Base-by-base conservation (phyloP, 2,888 invertebrate genomes). In the Leucophenga maculata region DNA sequence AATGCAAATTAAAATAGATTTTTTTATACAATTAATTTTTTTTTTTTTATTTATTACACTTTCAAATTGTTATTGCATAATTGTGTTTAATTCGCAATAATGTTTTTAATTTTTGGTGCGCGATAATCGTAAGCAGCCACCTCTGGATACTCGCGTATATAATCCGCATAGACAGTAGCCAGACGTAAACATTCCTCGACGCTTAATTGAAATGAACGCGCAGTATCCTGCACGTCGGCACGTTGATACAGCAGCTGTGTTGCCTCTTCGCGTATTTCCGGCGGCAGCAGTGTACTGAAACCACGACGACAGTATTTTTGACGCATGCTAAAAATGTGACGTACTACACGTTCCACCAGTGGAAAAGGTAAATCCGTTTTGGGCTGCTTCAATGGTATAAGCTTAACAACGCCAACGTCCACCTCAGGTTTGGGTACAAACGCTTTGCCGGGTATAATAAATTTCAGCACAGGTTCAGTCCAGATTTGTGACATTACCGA, bases 401-500 rank as follows among this genome's bases (percentile, higher is more conserved):
- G 91, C 62, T 94, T 94, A 0, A 99, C 97, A 1, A 99, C 96
- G 16, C 96, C 97, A 0, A 98, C 99, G 90, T 99, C 97, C 6
- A 99, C 98, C 73, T 99, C 93, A 0, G 99, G 99, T 84, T 94
- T 93, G 0, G 99, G 99, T 39, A 98, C 91, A 89, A 99, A 99
- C 0, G 95, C 94, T 76, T 90, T 90, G 80, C 98, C 98, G 6
- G 96, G 93, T 83, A 99, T 98, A 69, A 93, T 92, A 88, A 97
- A 97, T 84, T 94, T 93, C 68, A 96, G 91, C 62, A 92, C 89
- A 0, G 97, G 95, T 75, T 93, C 89, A 75, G 97, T 96, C 92
- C 97, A 95, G 82, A 95, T 92, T 89, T 99, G 99, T 76, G 96
- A 95, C 94, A 99, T 98, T 0, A 98, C 92, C 0, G 98, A 98